Percentiles rank a stretch among this genome's conserved stretches.
Conservation (phyloP, 2,888 invertebrate species). For the Lasioglossum villosulum region DNA sequence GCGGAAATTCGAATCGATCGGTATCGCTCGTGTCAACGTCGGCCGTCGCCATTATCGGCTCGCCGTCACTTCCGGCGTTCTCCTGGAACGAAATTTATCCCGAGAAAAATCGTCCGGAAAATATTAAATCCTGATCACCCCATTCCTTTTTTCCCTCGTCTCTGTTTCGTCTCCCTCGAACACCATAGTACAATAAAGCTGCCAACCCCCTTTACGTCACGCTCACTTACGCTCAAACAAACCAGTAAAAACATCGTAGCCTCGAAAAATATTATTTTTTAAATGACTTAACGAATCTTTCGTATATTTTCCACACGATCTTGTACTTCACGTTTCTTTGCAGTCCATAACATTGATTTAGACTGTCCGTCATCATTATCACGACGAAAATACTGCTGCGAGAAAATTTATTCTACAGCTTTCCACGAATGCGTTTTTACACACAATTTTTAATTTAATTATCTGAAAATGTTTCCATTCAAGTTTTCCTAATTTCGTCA, state of each 20-base stretch:
- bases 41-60: conserved; percentile 36
- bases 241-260: background rate
- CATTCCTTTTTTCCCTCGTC: background rate
- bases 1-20: conserved; percentile 50
- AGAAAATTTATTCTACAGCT: background rate
- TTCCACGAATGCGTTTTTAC: background rate
- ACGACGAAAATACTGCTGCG: background rate
- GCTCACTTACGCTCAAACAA: background rate
- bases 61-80: conserved; percentile 19
- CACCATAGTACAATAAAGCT: background rate
- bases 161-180: background rate
- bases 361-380: no score
- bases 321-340: no score
- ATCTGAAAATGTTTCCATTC: no score
- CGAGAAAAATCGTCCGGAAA: background rate
- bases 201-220: background rate
- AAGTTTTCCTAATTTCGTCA: background rate
- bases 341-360: no score
- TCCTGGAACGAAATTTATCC: background rate
- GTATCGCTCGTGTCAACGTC: conserved; percentile 44
- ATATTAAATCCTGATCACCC: background rate
- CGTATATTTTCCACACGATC: no score
- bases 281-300: no score
- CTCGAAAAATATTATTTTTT: no score
- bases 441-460: no score